Evolutionary conservation across 2,797 vertebrate species (phyloP).

Genomic region (Enteromius unitaeniatus): DNA sequence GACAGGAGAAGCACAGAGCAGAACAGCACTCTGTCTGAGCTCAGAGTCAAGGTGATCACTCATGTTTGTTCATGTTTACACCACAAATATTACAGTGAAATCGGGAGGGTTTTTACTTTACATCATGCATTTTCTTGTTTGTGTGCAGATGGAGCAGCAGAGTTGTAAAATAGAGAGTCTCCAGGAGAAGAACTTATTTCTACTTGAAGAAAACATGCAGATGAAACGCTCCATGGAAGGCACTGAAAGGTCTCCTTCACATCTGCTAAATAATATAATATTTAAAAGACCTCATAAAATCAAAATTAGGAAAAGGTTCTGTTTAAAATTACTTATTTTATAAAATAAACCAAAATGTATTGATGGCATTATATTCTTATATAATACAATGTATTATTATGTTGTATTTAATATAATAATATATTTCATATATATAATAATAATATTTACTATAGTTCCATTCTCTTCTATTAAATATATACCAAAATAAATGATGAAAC

Average conservation of each 20-base stretch:
- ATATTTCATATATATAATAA: too few species aligned
- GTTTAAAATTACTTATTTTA: background rate
- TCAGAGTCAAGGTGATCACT: slow-evolving; percentile 82
- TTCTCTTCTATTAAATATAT: background rate
- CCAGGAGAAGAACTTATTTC: slow-evolving; percentile 84
- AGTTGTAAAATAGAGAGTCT: slow-evolving; percentile 85
- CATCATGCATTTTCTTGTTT: background rate
- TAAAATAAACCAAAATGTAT: background rate
- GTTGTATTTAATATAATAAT: background rate
- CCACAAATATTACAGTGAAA: background rate
- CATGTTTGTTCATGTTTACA: background rate
- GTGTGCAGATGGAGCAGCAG: slow-evolving; percentile 84
- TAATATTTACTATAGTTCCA: background rate
- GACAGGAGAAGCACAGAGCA: slow-evolving; percentile 84
- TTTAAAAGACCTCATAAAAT: background rate
- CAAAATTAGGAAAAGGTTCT: background rate
- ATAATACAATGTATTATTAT: background rate
- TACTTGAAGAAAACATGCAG: slow-evolving; percentile 88
- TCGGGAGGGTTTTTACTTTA: background rate
- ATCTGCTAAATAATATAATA: background rate
- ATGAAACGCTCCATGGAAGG: slow-evolving; percentile 83
- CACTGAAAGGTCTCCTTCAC: slow-evolving; percentile 82
- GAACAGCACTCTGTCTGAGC: slow-evolving; percentile 79
- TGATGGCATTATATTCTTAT: background rate
- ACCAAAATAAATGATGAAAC: too few species aligned